Percentiles rank a stretch among this genome's conserved stretches.
These are phyloP conservation scores for Zenarchopterus dispar DNA, from an alignment of 2,797 vertebrate genomes.

Conservation along the genomic window DNA sequence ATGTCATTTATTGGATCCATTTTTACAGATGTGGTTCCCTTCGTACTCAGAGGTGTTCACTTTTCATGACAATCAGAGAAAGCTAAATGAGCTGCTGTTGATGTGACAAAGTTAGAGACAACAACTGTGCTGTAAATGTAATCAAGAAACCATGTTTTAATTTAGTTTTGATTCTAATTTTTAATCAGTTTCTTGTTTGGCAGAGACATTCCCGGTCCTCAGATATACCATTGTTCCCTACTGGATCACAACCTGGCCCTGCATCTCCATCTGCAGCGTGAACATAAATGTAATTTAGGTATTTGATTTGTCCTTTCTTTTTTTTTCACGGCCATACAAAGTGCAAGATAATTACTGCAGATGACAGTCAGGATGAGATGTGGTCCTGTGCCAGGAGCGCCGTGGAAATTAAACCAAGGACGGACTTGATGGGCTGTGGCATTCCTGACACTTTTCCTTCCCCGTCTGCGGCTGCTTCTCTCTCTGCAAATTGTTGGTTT, in stretches of 20 bases:
- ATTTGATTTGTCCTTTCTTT: constrained; percentile 6
- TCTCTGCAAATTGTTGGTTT: constrained; percentile 64
- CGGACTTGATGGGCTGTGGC: constrained; percentile 46
- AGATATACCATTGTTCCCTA: no score
- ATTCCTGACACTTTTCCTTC: constrained; percentile 60
- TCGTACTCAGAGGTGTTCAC: no score
- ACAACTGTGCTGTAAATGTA: no score
- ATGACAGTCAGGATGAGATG: constrained; percentile 29
- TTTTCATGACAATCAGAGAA: no score
- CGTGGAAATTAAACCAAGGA: constrained; percentile 32
- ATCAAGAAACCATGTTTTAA: no score
- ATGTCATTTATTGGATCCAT: no score
- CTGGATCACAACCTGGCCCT: not conserved
- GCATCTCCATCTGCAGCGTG: not conserved
- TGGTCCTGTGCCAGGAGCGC: constrained; percentile 8
- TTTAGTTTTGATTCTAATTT: no score
- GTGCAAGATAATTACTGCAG: constrained; percentile 12
- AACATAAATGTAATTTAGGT: constrained; percentile 14
- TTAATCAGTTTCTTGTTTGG: no score
- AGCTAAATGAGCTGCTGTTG: no score
- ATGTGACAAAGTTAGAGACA: no score
- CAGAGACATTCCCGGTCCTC: no score
- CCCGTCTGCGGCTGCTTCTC: constrained; percentile 55
- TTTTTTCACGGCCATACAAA: not conserved
- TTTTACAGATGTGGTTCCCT: no score